A percentile compares a stretch with the other conserved stretches of the same genome.
phyloP scores from a whole-genome alignment of 2,113 vertebrate genomes.

The Sylvia atricapilla region DNA sequence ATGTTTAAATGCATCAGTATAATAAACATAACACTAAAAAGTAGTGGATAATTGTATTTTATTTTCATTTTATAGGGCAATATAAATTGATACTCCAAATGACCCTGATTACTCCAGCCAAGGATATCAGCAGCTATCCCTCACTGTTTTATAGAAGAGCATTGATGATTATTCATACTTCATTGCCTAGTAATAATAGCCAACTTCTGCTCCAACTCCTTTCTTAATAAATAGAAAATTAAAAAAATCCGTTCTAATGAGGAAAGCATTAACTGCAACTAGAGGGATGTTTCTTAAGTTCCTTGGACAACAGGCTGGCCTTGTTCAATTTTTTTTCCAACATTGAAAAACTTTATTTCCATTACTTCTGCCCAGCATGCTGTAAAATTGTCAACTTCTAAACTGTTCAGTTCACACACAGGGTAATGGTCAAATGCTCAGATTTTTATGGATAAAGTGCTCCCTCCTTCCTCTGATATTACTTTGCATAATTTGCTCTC shows the following conservation, averaged over 20 bases:
- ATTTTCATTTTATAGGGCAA: not conserved
- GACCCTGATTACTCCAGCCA: not conserved
- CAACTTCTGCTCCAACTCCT: not conserved
- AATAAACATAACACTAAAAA: not conserved
- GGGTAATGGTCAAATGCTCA: not conserved
- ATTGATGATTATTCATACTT: not conserved
- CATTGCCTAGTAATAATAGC: not conserved
- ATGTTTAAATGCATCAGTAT: not conserved
- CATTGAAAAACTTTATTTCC: conserved; percentile 8
- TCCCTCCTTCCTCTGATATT: not conserved
- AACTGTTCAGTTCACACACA: not conserved
- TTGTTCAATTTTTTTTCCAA: not conserved
- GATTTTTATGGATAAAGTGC: not conserved
- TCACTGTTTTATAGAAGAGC: not conserved
- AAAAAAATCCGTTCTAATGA: not conserved
- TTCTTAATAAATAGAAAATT: not conserved
- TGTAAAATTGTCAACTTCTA: not conserved
- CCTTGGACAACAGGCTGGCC: not conserved
- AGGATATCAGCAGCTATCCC: not conserved
- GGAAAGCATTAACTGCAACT: not conserved
- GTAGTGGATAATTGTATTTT: not conserved
- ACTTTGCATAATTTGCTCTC: not conserved
- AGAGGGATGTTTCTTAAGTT: not conserved
- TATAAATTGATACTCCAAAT: not conserved
- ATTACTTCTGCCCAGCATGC: not conserved